Conservation (phyloP, 2,888 invertebrate species). For the Crocallis elinguaria region DNA sequence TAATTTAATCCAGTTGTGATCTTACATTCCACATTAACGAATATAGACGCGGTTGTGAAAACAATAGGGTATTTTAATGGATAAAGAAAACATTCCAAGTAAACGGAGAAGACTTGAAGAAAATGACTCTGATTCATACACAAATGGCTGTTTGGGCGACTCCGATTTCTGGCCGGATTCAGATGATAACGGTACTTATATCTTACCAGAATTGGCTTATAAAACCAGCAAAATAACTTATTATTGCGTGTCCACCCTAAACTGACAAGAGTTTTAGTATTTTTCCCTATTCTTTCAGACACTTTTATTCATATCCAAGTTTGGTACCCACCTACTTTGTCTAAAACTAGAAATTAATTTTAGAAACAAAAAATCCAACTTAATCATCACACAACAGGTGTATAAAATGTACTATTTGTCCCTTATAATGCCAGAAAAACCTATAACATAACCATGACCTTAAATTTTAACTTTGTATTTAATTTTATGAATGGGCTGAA, state of each 20-base stretch:
- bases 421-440: too few species aligned
- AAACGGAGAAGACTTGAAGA: constrained; percentile 68
- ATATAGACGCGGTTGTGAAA: constrained; percentile 31
- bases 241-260: neutral
- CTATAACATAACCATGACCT: too few species aligned
- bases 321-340: too few species aligned
- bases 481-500: too few species aligned
- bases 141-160: constrained; percentile 54
- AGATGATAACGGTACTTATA: constrained; percentile 65
- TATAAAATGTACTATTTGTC: too few species aligned
- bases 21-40: constrained; percentile 5
- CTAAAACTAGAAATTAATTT: too few species aligned
- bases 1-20: neutral
- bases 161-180: constrained; percentile 77
- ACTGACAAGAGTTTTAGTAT: too few species aligned
- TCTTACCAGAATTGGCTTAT: neutral
- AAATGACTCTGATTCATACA: constrained; percentile 59
- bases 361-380: too few species aligned
- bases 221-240: neutral
- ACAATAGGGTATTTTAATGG: constrained; percentile 46
- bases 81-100: constrained; percentile 68
- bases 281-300: too few species aligned
- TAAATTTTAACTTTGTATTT: too few species aligned
- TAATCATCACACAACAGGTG: too few species aligned
- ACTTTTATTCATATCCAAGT: too few species aligned